Evolutionary conservation across 2,113 vertebrate genomes (phyloP), one percentile per base, ranked within the genome.

Genomic region (Salminus brasiliensis): DNA sequence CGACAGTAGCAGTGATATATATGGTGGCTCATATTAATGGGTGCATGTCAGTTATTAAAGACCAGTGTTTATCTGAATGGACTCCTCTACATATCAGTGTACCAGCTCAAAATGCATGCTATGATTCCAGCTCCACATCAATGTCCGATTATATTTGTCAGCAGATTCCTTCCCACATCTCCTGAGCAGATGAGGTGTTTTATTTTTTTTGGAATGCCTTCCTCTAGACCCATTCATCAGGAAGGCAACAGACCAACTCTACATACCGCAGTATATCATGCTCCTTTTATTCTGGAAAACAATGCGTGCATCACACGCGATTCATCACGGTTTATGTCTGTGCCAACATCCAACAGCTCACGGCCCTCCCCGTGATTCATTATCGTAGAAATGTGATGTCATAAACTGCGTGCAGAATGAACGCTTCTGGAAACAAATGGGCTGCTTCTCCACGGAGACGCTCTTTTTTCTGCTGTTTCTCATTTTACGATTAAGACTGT

Each of bases 371-470:
- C 39, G 34, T 72, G 73, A 76, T 60, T 62, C 80, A 77, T 76
- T 76, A 52, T 34, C 10, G 18, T 15, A 21, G 34, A 60, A 76
- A 77, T 76, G 45, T 23, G 70, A 68, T 69, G 63, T 76, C 59
- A 73, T 55, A 73, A 74, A 84, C 69, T 21, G 52, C 39, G 30
- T 77, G 49, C 53, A 52, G 77, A 81, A 62, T 71, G 27, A 66
- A 66, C 67, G 30, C 11, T 27, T 57, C 60, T 25, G 27, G 66
- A 60, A 60, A 71, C 10, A 81, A 21, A 69, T 69, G 27, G 47
- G 45, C 69, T 45, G 47, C 34, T 45, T 16, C 23, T 21, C 18
- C 59, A 52, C 47, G 4, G 73, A 52, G 68, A 15, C 45, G 8
- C 68, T 52, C 62, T 10, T 18, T n/a, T 39, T 66, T 66, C 62